Conservation (phyloP, 2,888 invertebrate genomes). For the Hypomecis punctinalis region DNA sequence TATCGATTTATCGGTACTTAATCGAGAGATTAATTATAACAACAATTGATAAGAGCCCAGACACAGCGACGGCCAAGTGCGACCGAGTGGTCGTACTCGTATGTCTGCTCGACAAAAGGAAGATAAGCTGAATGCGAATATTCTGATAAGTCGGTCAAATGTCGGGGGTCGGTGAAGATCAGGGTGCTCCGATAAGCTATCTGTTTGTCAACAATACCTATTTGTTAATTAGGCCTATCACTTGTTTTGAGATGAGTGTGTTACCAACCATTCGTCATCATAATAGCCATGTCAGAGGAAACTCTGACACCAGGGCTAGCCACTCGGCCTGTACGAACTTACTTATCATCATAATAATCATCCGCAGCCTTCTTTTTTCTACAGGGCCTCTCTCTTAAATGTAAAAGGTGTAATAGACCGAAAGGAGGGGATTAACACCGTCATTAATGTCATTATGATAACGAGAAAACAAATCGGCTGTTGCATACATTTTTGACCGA, state of each 20-base stretch:
- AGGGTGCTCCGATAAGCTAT: constrained; percentile 1
- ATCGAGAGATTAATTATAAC: constrained; percentile 13
- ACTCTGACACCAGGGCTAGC: too few relatives aligned
- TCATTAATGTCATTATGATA: too few relatives aligned
- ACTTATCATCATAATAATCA: too few relatives aligned
- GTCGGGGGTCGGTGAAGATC: background rate
- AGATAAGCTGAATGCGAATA: constrained; percentile 3
- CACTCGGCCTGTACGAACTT: too few relatives aligned
- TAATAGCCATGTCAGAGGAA: too few relatives aligned
- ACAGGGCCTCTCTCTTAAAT: too few relatives aligned
- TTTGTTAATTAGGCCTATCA: background rate
- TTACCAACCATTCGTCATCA: too few relatives aligned
- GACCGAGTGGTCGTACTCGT: background rate
- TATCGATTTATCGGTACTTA: constrained; percentile 11
- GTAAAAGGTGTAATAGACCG: too few relatives aligned
- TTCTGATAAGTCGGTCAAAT: constrained; percentile 7
- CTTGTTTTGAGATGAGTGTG: background rate
- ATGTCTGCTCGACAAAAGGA: constrained; percentile 4
- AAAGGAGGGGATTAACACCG: too few relatives aligned
- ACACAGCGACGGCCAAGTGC: constrained; percentile 13
- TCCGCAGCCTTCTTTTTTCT: too few relatives aligned
- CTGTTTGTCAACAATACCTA: constrained; percentile 4
- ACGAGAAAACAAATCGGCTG: too few relatives aligned
- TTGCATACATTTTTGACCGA: too few relatives aligned
- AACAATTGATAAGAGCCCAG: constrained; percentile 22